These are phyloP conservation scores for Aspiorhynchus laticeps DNA, from an alignment of 2,113 vertebrate species.

Conservation along the genomic window DNA sequence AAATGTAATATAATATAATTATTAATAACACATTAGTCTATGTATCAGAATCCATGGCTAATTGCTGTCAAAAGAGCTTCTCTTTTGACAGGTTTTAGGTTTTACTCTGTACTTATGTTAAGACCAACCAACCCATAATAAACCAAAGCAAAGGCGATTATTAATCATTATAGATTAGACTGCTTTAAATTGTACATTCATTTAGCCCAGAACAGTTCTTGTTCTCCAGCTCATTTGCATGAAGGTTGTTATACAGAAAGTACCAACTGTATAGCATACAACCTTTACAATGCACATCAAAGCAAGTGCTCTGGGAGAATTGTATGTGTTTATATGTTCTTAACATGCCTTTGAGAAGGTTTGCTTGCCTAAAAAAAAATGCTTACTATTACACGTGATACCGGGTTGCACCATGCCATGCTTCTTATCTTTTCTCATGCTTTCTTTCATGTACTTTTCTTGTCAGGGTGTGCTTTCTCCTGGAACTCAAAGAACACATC, in stretches of 20 bases:
- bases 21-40: too few species aligned
- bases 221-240: neutral
- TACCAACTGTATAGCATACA: neutral
- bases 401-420: too few species aligned
- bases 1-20: too few species aligned
- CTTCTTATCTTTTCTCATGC: slow-evolving; percentile 7
- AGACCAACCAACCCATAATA: neutral
- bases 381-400: too few species aligned
- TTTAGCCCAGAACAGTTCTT: neutral
- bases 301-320: neutral
- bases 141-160: neutral
- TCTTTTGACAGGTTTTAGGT: neutral
- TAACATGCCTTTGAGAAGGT: neutral
- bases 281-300: neutral
- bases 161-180: neutral
- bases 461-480: slow-evolving; percentile 30
- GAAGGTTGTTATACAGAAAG: neutral
- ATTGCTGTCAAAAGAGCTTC: neutral
- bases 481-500: slow-evolving; percentile 46
- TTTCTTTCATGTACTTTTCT: neutral
- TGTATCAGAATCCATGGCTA: too few species aligned
- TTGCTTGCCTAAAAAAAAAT: neutral
- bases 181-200: neutral
- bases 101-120: too few species aligned
- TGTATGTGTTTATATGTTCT: neutral